Percentiles rank a stretch among this genome's conserved stretches.
Conservation (phyloP, 2,113 vertebrate genomes). For the Camelus dromedarius region DNA sequence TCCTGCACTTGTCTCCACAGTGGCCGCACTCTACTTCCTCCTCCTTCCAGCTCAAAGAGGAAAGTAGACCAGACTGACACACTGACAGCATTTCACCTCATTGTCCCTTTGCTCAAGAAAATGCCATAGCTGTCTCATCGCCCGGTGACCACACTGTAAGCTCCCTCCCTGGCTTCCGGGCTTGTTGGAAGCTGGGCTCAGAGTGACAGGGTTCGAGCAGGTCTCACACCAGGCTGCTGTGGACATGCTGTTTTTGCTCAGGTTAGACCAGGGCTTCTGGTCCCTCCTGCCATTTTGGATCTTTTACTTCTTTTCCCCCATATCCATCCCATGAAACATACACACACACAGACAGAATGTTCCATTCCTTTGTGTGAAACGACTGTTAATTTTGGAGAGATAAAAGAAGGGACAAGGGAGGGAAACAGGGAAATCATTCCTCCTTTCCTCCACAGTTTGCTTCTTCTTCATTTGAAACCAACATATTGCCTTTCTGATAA, state of each 20-base stretch:
- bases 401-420: neutral
- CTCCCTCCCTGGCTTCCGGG: accelerated
- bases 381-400: neutral
- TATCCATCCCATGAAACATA: neutral
- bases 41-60: neutral
- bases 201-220: too few relatives aligned
- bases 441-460: neutral
- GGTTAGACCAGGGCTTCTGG: neutral
- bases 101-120: neutral
- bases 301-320: neutral
- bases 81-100: neutral
- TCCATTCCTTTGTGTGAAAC: neutral
- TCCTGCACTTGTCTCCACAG: neutral
- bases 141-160: neutral
- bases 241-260: neutral
- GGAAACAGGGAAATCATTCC: neutral
- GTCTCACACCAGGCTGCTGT: accelerated
- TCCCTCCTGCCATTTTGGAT: neutral
- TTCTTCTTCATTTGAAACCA: neutral
- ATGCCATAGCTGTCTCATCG: neutral
- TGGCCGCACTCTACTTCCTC: neutral
- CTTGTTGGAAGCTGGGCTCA: neutral
- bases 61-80: neutral
- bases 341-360: neutral
- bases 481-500: neutral